These are phyloP conservation scores for Sphinx pinastri DNA, from an alignment of 2,888 invertebrate species.

Conservation along the genomic window DNA sequence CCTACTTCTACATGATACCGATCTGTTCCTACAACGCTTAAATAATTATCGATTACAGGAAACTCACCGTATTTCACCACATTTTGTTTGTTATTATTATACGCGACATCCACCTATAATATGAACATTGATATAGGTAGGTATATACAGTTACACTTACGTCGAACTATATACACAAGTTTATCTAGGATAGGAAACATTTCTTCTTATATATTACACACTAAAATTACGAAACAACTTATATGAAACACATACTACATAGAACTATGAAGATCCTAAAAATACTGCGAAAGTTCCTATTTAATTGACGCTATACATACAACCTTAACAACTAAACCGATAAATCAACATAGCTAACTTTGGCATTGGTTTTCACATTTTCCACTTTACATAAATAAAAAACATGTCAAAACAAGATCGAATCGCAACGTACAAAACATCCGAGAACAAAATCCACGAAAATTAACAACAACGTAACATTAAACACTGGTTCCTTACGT, in stretches of 20 bases:
- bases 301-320: slow-evolving; percentile 82
- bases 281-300: slow-evolving; percentile 76
- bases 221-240: slow-evolving; percentile 79
- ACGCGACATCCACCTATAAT: slow-evolving; percentile 56
- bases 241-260: slow-evolving; percentile 72
- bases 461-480: slow-evolving; percentile 76
- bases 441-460: slow-evolving; percentile 58
- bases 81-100: slow-evolving; percentile 59
- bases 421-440: slow-evolving; percentile 55
- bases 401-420: slow-evolving; percentile 78
- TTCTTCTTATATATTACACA: slow-evolving; percentile 76
- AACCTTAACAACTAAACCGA: slow-evolving; percentile 73
- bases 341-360: slow-evolving; percentile 83
- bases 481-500: slow-evolving; percentile 66
- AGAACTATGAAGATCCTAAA: slow-evolving; percentile 78
- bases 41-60: slow-evolving; percentile 79
- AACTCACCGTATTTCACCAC: slow-evolving; percentile 77
- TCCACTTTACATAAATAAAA: slow-evolving; percentile 70
- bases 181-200: slow-evolving; percentile 83
- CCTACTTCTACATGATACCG: slow-evolving; percentile 74
- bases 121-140: slow-evolving; percentile 80
- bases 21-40: slow-evolving; percentile 78
- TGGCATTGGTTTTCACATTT: slow-evolving; percentile 82
- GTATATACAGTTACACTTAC: slow-evolving; percentile 77
- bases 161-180: slow-evolving; percentile 72